Evolutionary conservation across 2,113 vertebrate species (phyloP).

Genomic region (Triplophysa dalaica): DNA sequence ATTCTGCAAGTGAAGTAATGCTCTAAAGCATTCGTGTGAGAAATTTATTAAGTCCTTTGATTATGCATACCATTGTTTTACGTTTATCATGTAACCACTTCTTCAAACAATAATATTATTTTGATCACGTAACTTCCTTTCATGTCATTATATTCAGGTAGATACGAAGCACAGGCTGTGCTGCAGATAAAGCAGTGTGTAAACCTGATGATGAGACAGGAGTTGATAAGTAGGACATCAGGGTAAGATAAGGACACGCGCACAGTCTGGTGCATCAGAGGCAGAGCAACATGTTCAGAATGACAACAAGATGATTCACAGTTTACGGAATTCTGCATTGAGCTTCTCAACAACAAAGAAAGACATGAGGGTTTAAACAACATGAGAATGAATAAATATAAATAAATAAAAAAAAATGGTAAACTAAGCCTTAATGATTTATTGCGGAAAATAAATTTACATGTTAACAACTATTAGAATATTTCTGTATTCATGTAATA

Average conservation of each 20-base stretch:
- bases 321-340: too few species aligned
- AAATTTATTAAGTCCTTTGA: background rate
- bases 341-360: too few species aligned
- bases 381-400: too few species aligned
- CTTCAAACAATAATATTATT: background rate
- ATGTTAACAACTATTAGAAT: too few species aligned
- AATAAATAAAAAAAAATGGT: too few species aligned
- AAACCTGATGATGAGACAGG: conserved; percentile 29
- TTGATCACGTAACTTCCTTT: conserved; percentile 12
- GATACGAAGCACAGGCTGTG: conserved; percentile 17
- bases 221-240: conserved; percentile 24
- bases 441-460: too few species aligned
- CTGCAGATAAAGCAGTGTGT: conserved; percentile 25
- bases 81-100: background rate
- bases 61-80: background rate
- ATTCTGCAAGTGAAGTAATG: background rate
- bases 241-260: conserved; percentile 33
- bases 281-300: background rate
- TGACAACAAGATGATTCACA: background rate
- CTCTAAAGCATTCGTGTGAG: background rate
- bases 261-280: background rate
- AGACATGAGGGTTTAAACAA: too few species aligned
- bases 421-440: too few species aligned
- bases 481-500: too few species aligned
- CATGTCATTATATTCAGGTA: background rate